Percentiles rank a stretch among this genome's conserved stretches.
Conservation (phyloP, 2,113 vertebrate genomes). For the Poicephalus gulielmi region DNA sequence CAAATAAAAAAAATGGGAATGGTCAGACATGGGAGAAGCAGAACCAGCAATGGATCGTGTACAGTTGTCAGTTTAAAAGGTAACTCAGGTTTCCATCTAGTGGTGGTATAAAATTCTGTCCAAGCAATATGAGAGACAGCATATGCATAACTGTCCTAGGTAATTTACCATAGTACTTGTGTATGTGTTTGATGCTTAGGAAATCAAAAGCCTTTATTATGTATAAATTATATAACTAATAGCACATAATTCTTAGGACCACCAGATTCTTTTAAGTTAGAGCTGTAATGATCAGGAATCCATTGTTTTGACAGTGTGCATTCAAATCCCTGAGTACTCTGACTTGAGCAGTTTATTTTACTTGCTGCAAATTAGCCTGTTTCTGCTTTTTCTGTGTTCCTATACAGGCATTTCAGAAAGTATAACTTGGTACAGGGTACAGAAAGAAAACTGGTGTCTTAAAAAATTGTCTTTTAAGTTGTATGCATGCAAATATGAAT, state of each 20-base stretch:
- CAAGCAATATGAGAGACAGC: background rate
- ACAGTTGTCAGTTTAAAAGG: background rate
- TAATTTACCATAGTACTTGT: background rate
- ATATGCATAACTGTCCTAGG: background rate
- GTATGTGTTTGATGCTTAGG: background rate
- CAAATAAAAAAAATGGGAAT: background rate
- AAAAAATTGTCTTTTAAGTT: background rate
- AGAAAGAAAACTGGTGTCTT: background rate
- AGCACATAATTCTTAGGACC: background rate
- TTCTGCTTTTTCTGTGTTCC: background rate
- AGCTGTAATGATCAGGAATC: background rate
- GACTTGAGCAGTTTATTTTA: background rate
- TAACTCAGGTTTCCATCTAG: constrained; percentile 64
- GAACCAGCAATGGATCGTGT: background rate
- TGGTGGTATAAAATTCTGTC: constrained; percentile 35
- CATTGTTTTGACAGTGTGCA: background rate
- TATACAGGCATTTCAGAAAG: background rate
- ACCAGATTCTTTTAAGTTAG: background rate
- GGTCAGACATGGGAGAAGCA: background rate
- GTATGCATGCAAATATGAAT: background rate
- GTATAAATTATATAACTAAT: background rate
- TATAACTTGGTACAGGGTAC: background rate
- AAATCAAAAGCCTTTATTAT: background rate
- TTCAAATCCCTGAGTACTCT: background rate
- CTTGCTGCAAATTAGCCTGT: background rate